Evolutionary conservation across 2,888 invertebrate genomes (phyloP).

Genomic region (Meta bourneti): DNA sequence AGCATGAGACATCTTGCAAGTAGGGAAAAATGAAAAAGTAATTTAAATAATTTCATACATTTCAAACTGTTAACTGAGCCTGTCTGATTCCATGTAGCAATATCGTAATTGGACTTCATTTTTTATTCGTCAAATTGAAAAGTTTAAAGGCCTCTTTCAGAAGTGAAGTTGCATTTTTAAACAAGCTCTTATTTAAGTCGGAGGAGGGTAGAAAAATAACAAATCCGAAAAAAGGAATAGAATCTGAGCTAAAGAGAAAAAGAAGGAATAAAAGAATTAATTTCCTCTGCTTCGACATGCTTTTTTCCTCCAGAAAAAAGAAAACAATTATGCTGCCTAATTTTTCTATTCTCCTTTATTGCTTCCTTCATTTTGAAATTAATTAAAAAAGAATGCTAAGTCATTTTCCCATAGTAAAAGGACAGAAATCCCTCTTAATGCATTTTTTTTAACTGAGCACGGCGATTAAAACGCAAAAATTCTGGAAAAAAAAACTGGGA

Average conservation of each 20-base stretch:
- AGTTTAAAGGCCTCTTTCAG: not conserved
- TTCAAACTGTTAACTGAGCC: not conserved
- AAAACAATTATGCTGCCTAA: conserved; percentile 27
- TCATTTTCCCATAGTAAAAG: conserved; percentile 43
- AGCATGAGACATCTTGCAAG: too few species aligned
- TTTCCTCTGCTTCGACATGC: not conserved
- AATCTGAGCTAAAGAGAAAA: not conserved
- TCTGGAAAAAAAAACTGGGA: conserved; percentile 28
- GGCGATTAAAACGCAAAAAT: conserved; percentile 48
- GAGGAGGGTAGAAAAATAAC: not conserved
- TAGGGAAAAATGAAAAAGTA: too few species aligned
- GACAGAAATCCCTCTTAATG: conserved; percentile 46
- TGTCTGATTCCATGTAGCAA: not conserved
- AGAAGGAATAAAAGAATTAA: conserved; percentile 8
- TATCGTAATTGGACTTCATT: not conserved
- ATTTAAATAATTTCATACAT: too few species aligned
- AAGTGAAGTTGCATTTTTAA: conserved; percentile 1
- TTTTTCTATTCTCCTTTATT: conserved; percentile 35
- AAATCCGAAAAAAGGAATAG: not conserved
- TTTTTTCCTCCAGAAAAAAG: not conserved
- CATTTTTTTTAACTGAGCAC: conserved; percentile 36
- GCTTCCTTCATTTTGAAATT: conserved; percentile 56
- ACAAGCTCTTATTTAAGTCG: not conserved
- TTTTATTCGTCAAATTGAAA: not conserved
- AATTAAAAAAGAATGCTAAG: conserved; percentile 57